phyloP scores from a whole-genome alignment of 2,888 invertebrate species.

The Carterocephalus palaemon region DNA sequence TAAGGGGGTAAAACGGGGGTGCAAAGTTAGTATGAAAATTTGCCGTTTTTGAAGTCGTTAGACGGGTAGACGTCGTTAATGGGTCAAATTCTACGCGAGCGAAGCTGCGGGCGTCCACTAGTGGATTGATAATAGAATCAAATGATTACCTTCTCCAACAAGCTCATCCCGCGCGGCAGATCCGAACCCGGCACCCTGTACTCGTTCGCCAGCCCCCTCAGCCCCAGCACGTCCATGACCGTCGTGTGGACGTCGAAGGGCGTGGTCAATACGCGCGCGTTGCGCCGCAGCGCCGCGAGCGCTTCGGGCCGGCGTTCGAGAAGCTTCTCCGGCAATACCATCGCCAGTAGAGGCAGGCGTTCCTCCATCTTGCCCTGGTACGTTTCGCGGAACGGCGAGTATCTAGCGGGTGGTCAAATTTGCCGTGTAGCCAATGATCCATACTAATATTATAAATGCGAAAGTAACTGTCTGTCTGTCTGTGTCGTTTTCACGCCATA shows the following conservation, averaged over 20 bases:
- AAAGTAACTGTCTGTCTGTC: no score
- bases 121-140: not conserved
- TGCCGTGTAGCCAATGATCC: no score
- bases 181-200: constrained; percentile 29
- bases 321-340: constrained; percentile 86
- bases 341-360: constrained; percentile 90
- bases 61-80: no score
- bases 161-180: constrained; percentile 34
- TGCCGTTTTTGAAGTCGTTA: no score
- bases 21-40: no score
- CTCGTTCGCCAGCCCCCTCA: constrained; percentile 28
- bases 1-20: no score
- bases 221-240: constrained; percentile 33
- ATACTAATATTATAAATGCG: no score
- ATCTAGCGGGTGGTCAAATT: no score
- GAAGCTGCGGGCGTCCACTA: no score
- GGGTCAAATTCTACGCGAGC: no score
- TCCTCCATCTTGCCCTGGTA: constrained; percentile 89
- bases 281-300: constrained; percentile 80
- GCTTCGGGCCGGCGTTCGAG: constrained; percentile 79
- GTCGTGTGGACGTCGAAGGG: constrained; percentile 93
- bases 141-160: constrained; percentile 33
- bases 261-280: constrained; percentile 84
- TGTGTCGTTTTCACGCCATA: no score
- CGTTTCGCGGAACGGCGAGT: constrained; percentile 31